A percentile compares a stretch with the other conserved stretches of the same genome.
Evolutionary conservation across 2,888 invertebrate genomes (phyloP).

Genomic region (Cremastinae sp.): DNA sequence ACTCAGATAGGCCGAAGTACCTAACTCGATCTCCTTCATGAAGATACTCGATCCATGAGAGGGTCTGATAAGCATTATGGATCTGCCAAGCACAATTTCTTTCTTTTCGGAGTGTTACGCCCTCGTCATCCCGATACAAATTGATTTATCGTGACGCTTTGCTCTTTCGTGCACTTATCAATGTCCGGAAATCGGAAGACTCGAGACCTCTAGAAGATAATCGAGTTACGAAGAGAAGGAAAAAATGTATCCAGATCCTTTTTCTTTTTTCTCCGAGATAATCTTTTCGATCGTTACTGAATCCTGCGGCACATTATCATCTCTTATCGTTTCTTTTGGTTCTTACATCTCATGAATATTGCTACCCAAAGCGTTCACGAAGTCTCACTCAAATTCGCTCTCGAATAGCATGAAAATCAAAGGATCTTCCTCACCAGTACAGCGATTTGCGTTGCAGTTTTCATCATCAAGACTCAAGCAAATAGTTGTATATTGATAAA

Average conservation of each 20-base stretch:
- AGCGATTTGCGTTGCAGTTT: too few relatives aligned
- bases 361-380: constrained; percentile 13
- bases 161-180: not conserved
- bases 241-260: constrained; percentile 25
- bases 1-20: constrained; percentile 67
- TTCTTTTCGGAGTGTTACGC: not conserved
- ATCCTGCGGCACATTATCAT: constrained; percentile 37
- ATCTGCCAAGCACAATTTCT: constrained; percentile 24
- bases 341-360: constrained; percentile 20
- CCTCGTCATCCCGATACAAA: not conserved
- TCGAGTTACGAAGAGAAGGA: constrained; percentile 36
- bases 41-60: constrained; percentile 52
- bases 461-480: too few relatives aligned
- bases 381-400: constrained; percentile 11
- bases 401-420: too few relatives aligned
- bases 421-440: too few relatives aligned
- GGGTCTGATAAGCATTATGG: constrained; percentile 21
- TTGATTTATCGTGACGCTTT: not conserved
- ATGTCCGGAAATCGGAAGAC: too few relatives aligned
- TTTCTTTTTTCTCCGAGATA: not conserved
- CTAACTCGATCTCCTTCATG: constrained; percentile 66
- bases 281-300: constrained; percentile 24
- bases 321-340: too few relatives aligned
- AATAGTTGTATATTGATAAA: too few relatives aligned
- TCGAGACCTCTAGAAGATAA: too few relatives aligned